Percentiles rank a stretch among this genome's conserved stretches.
These are phyloP conservation scores for Fukomys damarensis DNA, from an alignment of 2,113 vertebrate genomes.

Conservation along the genomic window DNA sequence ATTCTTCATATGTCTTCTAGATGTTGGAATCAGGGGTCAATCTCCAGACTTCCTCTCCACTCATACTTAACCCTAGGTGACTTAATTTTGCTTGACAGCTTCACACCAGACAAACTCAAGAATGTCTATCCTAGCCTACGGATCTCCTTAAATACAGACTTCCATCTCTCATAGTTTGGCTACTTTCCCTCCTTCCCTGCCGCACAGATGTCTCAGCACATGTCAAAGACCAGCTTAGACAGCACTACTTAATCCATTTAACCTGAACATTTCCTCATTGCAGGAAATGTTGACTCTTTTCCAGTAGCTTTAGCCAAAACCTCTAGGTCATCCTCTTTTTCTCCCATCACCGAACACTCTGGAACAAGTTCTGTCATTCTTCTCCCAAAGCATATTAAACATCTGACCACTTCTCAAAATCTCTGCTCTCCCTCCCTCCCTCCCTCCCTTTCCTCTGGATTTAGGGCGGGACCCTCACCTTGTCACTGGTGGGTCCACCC, in stretches of 20 bases:
- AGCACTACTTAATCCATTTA: too few species aligned
- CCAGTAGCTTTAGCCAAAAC: not conserved
- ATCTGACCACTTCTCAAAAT: not conserved
- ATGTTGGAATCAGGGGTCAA: too few species aligned
- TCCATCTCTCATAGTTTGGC: not conserved
- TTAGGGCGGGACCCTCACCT: not conserved
- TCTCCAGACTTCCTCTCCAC: not conserved
- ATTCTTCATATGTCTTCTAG: not conserved
- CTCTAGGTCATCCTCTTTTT: not conserved
- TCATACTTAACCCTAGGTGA: not conserved
- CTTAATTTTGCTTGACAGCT: not conserved
- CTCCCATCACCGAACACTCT: not conserved
- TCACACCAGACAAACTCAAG: not conserved
- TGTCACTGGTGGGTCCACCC: accelerated
- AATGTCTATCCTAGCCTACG: too few species aligned
- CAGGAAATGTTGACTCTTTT: too few species aligned
- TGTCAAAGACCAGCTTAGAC: too few species aligned
- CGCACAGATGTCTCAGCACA: not conserved
- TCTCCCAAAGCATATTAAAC: not conserved
- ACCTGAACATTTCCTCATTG: not conserved
- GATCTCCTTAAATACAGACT: too few species aligned
- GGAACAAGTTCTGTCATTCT: not conserved
- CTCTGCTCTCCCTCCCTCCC: too few species aligned
- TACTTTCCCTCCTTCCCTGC: too few species aligned
- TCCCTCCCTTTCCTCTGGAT: not conserved